Evolutionary conservation across 2,797 vertebrate genomes (phyloP).

Genomic region (Schizopygopsis pylzovi): DNA sequence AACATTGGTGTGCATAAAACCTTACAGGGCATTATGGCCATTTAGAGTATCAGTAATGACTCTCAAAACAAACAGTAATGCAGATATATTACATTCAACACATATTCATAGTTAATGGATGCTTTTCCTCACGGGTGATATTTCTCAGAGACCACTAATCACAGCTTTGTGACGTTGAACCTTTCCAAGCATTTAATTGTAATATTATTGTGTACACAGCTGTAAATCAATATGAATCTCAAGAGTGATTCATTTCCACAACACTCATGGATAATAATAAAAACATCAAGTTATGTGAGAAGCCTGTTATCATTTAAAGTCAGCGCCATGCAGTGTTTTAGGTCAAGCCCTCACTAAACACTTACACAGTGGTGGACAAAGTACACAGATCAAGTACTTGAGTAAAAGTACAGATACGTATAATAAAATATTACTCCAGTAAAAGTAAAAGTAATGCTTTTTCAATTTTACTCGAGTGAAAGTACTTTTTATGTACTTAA

Average conservation of each 20-base stretch:
- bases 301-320: background rate
- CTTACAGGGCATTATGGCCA: background rate
- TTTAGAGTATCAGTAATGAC: background rate
- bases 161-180: slow-evolving; percentile 25
- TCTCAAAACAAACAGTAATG: background rate
- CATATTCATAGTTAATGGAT: background rate
- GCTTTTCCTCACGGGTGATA: background rate
- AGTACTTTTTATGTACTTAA: too few relatives aligned
- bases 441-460: too few relatives aligned
- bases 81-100: background rate
- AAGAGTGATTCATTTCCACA: slow-evolving; percentile 9
- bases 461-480: too few relatives aligned
- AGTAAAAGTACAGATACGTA: too few relatives aligned
- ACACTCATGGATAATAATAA: slow-evolving; percentile 13
- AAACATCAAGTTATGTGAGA: slow-evolving; percentile 3
- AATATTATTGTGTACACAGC: background rate
- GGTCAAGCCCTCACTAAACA: background rate
- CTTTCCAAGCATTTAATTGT: background rate
- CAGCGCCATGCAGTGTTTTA: background rate
- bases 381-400: too few relatives aligned
- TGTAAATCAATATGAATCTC: slow-evolving; percentile 20
- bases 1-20: background rate
- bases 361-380: too few relatives aligned
- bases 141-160: background rate
- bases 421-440: too few relatives aligned